A percentile compares a stretch with the other conserved stretches of the same genome.
Evolutionary conservation across 2,888 invertebrate species (phyloP).

Genomic region (Epiblema foenella): DNA sequence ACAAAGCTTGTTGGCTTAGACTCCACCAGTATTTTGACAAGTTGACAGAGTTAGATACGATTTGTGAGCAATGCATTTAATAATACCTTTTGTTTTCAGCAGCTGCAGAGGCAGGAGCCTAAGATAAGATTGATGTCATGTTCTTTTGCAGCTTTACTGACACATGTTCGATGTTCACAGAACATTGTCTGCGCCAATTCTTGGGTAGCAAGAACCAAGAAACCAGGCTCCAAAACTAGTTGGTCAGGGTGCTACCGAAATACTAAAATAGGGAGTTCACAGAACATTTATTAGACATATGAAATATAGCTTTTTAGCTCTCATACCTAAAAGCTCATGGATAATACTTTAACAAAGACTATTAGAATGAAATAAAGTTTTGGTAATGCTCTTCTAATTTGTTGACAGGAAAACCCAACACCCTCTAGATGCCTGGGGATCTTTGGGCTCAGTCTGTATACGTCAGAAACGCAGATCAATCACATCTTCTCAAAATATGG

Average conservation of each 20-base stretch:
- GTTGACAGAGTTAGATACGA: slow-evolving; percentile 2
- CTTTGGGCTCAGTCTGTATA: slow-evolving; percentile 96
- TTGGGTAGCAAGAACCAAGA: not conserved
- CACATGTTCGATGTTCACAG: slow-evolving; percentile 11
- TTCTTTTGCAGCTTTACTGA: slow-evolving; percentile 28
- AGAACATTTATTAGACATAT: not conserved
- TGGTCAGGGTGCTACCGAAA: not conserved
- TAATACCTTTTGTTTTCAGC: slow-evolving; percentile 39
- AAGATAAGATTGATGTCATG: slow-evolving; percentile 42
- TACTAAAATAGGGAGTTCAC: not conserved
- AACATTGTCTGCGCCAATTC: not conserved
- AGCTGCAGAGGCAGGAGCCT: slow-evolving; percentile 41
- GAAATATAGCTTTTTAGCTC: not conserved
- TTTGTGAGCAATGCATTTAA: slow-evolving; percentile 29
- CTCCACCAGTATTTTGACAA: slow-evolving; percentile 8
- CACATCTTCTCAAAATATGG: slow-evolving; percentile 97
- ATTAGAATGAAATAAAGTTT: not conserved
- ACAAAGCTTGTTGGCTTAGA: slow-evolving; percentile 30
- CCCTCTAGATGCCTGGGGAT: slow-evolving; percentile 96
- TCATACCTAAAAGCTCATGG: not conserved
- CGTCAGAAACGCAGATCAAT: slow-evolving; percentile 95
- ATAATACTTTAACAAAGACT: not conserved
- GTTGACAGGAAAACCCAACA: slow-evolving; percentile 90
- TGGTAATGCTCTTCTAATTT: slow-evolving; percentile 42
- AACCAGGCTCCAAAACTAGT: not conserved